Percentiles rank a stretch among this genome's conserved stretches.
These are phyloP conservation scores for Sander vitreus DNA, from an alignment of 2,113 vertebrate species.

Conservation along the genomic window DNA sequence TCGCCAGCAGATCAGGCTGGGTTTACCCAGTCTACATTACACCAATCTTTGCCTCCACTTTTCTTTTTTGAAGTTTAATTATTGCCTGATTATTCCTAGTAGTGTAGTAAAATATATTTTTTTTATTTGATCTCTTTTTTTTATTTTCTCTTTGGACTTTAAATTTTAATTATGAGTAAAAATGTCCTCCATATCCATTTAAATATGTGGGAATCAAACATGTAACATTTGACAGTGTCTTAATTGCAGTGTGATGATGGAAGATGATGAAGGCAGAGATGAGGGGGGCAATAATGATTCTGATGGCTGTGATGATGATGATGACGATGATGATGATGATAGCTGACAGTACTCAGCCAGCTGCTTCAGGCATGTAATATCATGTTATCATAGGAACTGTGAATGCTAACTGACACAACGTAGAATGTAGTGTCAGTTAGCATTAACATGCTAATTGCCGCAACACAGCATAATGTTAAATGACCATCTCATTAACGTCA, in stretches of 20 bases:
- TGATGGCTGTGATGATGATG: not conserved
- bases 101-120: too few species aligned
- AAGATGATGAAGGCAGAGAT: not conserved
- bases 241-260: not conserved
- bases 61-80: too few species aligned
- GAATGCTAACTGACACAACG: not conserved
- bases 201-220: not conserved
- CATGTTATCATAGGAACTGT: not conserved
- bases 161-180: too few species aligned
- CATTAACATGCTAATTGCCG: not conserved
- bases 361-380: not conserved
- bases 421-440: not conserved
- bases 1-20: too few species aligned
- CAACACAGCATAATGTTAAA: too few species aligned
- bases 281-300: not conserved
- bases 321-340: slow-evolving; percentile 8
- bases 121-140: too few species aligned
- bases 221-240: not conserved
- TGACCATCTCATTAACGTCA: not conserved
- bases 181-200: too few species aligned
- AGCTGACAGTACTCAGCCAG: not conserved
- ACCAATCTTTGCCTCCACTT: too few species aligned
- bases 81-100: too few species aligned
- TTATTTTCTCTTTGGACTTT: too few species aligned
- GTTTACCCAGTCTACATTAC: too few species aligned